Evolutionary conservation across 2,797 vertebrate species (phyloP).

Genomic region (Ceryle rudis): DNA sequence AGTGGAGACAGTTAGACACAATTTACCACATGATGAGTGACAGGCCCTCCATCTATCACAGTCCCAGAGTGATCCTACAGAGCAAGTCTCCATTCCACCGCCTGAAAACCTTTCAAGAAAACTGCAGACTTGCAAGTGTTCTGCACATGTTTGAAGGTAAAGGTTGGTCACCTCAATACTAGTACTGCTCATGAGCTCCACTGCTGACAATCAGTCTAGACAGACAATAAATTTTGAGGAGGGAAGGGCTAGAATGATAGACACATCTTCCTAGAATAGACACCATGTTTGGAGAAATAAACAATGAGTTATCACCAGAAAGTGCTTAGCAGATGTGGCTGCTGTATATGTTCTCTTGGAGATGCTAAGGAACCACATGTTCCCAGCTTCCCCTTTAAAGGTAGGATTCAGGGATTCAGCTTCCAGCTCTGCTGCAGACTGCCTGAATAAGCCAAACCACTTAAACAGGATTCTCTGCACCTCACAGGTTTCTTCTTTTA

Average conservation of each 20-base stretch:
- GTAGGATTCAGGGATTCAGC: not conserved
- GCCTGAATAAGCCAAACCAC: not conserved
- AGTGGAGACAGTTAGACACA: not conserved
- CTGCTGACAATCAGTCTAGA: not conserved
- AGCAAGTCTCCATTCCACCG: not conserved
- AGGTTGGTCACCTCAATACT: not conserved
- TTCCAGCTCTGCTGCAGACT: not conserved
- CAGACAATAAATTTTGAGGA: not conserved
- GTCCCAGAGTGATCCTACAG: fast-evolving
- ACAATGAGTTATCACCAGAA: not conserved
- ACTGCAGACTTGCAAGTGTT: not conserved
- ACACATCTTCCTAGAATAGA: not conserved
- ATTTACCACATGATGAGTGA: not conserved
- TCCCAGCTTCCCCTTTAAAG: not conserved
- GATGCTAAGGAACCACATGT: not conserved
- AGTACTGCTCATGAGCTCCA: not conserved
- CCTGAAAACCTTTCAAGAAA: not conserved
- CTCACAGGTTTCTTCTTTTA: not conserved
- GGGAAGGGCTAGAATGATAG: not conserved
- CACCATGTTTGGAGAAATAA: not conserved
- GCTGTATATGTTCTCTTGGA: not conserved
- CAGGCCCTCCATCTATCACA: not conserved
- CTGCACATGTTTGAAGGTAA: not conserved
- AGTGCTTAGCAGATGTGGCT: not conserved
- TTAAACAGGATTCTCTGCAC: not conserved